phyloP scores from a whole-genome alignment of 1,140 invertebrate species.

The Pantala flavescens region DNA sequence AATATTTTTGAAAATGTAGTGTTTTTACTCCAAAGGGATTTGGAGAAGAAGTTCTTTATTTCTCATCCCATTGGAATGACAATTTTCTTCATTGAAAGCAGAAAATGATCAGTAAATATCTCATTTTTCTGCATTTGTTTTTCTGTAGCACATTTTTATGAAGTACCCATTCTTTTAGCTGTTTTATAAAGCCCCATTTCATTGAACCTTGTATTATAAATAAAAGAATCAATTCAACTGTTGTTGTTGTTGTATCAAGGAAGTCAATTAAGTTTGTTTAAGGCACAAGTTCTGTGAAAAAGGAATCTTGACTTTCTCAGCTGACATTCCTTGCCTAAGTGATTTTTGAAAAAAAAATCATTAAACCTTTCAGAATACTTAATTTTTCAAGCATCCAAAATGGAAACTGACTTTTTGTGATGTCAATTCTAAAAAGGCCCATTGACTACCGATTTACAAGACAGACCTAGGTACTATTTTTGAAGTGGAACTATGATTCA shows the following conservation, averaged over 20 bases:
- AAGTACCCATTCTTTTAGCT: neutral
- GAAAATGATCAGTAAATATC: neutral
- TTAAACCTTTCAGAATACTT: too few relatives aligned
- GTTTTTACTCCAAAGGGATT: neutral
- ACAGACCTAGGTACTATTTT: neutral
- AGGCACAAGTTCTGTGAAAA: too few relatives aligned
- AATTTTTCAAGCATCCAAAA: too few relatives aligned
- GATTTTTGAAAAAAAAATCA: too few relatives aligned
- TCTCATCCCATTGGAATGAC: neutral
- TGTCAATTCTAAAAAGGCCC: neutral
- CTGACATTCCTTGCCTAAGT: too few relatives aligned
- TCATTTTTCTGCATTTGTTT: neutral
- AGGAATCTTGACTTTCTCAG: too few relatives aligned
- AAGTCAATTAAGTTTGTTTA: too few relatives aligned
- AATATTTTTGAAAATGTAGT: conserved; percentile 11
- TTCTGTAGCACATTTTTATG: neutral
- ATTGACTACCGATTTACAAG: neutral
- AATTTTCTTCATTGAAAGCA: neutral
- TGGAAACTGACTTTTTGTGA: too few relatives aligned
- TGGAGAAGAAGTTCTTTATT: neutral
- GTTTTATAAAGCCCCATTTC: neutral
- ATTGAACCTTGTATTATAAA: neutral
- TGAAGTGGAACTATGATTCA: neutral
- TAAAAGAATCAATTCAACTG: too few relatives aligned
- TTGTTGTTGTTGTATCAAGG: too few relatives aligned